phyloP scores from a whole-genome alignment of 2,888 invertebrate genomes.

The Masnerella sp. region DNA sequence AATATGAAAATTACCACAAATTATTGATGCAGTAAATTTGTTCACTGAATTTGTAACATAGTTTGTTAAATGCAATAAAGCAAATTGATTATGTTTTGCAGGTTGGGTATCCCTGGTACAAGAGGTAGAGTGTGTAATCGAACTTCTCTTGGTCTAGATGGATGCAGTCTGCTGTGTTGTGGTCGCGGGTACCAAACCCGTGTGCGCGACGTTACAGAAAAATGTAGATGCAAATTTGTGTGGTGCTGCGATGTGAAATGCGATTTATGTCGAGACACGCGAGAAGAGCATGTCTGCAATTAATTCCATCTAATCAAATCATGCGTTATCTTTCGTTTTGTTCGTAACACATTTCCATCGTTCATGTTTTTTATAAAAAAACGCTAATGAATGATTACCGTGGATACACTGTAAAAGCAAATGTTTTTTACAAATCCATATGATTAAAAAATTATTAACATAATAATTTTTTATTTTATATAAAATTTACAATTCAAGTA shows the following conservation, averaged over 20 bases:
- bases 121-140: constrained; percentile 90
- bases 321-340: constrained; percentile 24
- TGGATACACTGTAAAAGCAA: constrained; percentile 1
- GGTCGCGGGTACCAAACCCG: constrained; percentile 92
- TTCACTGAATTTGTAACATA: too few species aligned
- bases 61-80: too few species aligned
- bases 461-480: too few species aligned
- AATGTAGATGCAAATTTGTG: constrained; percentile 92
- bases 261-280: constrained; percentile 87
- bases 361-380: constrained; percentile 5
- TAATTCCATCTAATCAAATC: constrained; percentile 75
- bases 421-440: constrained; percentile 3
- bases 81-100: too few species aligned
- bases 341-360: constrained; percentile 2
- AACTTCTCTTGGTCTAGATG: constrained; percentile 90
- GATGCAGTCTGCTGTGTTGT: constrained; percentile 91
- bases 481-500: too few species aligned
- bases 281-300: constrained; percentile 92
- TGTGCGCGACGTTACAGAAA: constrained; percentile 89
- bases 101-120: constrained; percentile 89
- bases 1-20: too few species aligned
- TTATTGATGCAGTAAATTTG: too few species aligned
- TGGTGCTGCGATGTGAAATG: constrained; percentile 95
- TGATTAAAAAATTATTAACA: too few species aligned
- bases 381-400: too few species aligned